phyloP scores from a whole-genome alignment of 2,797 vertebrate genomes.

The Peromyscus attwateri region DNA sequence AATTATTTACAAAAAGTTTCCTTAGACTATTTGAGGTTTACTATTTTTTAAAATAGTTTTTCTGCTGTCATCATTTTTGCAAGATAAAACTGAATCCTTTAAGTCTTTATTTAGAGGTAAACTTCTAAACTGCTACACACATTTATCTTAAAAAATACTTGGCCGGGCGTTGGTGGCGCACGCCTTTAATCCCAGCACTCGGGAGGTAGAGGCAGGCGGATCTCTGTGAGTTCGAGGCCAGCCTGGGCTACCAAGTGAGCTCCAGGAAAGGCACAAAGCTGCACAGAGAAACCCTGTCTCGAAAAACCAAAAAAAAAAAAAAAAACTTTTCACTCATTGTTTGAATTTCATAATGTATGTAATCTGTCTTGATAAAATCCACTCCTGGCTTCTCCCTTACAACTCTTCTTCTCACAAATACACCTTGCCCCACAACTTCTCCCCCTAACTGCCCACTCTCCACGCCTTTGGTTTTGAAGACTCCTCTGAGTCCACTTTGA shows the following conservation, averaged over 20 bases:
- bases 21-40: not conserved
- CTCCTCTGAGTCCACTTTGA: not conserved
- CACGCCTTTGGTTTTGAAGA: not conserved
- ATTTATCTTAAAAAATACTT: not conserved
- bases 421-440: not conserved
- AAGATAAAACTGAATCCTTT: not conserved
- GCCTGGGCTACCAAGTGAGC: too few relatives aligned
- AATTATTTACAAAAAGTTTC: not conserved
- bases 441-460: too few relatives aligned
- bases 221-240: too few relatives aligned
- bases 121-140: not conserved
- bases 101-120: slow-evolving; percentile 51
- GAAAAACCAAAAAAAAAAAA: too few relatives aligned
- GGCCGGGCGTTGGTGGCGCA: too few relatives aligned
- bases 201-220: too few relatives aligned
- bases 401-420: not conserved
- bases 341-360: not conserved
- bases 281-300: too few relatives aligned
- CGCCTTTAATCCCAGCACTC: too few relatives aligned
- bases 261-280: too few relatives aligned
- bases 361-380: not conserved
- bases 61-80: not conserved
- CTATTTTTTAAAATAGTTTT: not conserved
- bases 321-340: not conserved
- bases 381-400: not conserved